These are phyloP conservation scores for Argyresthia goedartella DNA, from an alignment of 2,888 invertebrate species.

Conservation along the genomic window DNA sequence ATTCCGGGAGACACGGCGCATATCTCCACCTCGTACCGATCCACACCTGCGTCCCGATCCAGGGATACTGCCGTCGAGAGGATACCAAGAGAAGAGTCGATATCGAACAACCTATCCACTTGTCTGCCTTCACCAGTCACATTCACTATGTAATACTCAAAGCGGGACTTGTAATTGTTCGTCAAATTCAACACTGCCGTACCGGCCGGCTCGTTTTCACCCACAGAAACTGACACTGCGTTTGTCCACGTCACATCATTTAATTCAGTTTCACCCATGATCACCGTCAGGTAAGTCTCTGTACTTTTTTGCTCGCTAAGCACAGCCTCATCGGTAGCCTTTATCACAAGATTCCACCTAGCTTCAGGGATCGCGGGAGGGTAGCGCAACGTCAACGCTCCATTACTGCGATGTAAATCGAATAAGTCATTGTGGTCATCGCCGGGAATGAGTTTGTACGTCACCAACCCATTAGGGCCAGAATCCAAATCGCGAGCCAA, in stretches of 20 bases:
- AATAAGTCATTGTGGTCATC: constrained; percentile 78
- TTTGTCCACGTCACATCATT: constrained; percentile 74
- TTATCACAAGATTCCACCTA: constrained; percentile 85
- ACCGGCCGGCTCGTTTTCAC: constrained; percentile 91
- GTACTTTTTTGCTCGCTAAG: constrained; percentile 89
- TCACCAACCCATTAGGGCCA: constrained; percentile 91
- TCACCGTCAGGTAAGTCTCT: constrained; percentile 87
- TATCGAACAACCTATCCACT: constrained; percentile 91
- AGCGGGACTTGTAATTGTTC: constrained; percentile 75
- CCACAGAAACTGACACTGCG: constrained; percentile 81
- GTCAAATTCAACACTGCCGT: constrained; percentile 86
- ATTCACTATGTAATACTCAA: constrained; percentile 93
- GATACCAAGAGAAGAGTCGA: constrained; percentile 90
- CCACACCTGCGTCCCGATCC: constrained; percentile 87
- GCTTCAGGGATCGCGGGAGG: constrained; percentile 74
- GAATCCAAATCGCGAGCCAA: constrained; percentile 90
- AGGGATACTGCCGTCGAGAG: constrained; percentile 86
- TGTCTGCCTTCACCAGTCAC: constrained; percentile 81
- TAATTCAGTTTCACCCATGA: constrained; percentile 74
- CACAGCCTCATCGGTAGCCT: constrained; percentile 93
- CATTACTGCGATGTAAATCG: constrained; percentile 84
- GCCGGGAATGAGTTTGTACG: constrained; percentile 87
- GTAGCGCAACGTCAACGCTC: constrained; percentile 76
- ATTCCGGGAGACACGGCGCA: constrained; percentile 85
- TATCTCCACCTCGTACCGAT: constrained; percentile 86